phyloP scores from a whole-genome alignment of 53 echinoderm and acorn worm genomes.

The Actinopyga echinites region DNA sequence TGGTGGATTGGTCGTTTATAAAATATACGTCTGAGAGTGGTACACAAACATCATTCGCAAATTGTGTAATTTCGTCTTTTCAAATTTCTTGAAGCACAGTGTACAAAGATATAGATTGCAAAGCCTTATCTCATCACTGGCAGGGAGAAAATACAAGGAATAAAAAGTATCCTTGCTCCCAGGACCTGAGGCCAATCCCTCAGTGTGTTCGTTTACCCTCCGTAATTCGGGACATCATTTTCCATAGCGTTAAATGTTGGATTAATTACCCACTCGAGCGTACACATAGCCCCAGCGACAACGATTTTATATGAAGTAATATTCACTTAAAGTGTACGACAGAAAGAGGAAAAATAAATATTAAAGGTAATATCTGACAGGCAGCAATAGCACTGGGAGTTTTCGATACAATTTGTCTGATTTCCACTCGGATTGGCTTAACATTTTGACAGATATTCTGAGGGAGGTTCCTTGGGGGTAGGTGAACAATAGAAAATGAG shows the following conservation, averaged over 20 bases:
- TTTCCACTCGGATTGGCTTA: conserved; percentile 16
- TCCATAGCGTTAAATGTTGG: conserved; percentile 32
- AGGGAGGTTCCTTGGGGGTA: conserved; percentile 15
- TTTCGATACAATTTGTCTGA: conserved; percentile 36
- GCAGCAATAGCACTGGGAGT: conserved; percentile 28
- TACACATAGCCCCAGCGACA: neutral
- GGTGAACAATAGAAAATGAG: conserved; percentile 5
- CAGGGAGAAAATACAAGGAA: too few species aligned
- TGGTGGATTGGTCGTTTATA: conserved; percentile 3
- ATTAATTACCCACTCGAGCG: conserved; percentile 32
- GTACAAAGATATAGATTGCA: too few species aligned
- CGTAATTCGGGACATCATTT: neutral
- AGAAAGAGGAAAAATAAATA: conserved; percentile 9
- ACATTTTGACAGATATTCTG: conserved; percentile 25
- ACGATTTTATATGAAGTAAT: conserved; percentile 12
- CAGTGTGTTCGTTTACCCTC: too few species aligned
- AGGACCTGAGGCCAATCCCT: too few species aligned
- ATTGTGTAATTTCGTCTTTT: conserved; percentile 28
- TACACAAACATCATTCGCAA: conserved; percentile 31
- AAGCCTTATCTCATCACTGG: too few species aligned
- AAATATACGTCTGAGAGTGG: conserved; percentile 11
- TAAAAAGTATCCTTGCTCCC: too few species aligned
- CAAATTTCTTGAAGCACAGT: neutral
- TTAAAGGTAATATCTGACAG: conserved; percentile 34
- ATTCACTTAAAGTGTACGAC: neutral